A percentile compares a stretch with the other conserved stretches of the same genome.
phyloP scores from a whole-genome alignment of 2,797 vertebrate genomes.

The Buphagus erythrorhynchus region DNA sequence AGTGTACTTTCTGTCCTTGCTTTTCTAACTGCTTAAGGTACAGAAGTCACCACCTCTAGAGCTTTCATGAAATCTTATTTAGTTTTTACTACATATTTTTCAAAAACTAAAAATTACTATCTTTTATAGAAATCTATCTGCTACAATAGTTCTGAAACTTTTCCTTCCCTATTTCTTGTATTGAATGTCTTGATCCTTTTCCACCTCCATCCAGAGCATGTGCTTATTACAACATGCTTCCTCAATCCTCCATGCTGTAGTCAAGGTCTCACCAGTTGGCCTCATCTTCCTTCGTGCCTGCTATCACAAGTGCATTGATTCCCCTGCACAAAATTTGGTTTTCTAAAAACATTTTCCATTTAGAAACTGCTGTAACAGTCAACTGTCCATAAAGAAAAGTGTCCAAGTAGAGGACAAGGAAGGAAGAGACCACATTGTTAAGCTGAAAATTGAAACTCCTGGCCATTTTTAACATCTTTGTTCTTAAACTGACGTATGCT shows the following conservation, averaged over 20 bases:
- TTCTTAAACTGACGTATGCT: background rate
- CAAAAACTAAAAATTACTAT: background rate
- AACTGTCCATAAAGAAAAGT: background rate
- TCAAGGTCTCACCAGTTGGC: background rate
- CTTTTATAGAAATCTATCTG: background rate
- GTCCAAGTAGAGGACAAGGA: background rate
- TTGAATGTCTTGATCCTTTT: background rate
- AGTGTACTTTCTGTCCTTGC: background rate
- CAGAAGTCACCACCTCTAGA: background rate
- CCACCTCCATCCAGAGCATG: fast-evolving
- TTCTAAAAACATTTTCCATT: background rate
- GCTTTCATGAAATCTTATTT: background rate
- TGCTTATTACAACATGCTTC: background rate
- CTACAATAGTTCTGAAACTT: background rate
- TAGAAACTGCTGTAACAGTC: background rate
- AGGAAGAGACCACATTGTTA: background rate
- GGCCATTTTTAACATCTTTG: background rate
- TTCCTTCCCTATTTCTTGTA: background rate
- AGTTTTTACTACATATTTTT: background rate
- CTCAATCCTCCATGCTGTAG: background rate
- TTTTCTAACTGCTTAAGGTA: background rate
- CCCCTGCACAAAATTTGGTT: background rate
- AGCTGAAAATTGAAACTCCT: background rate
- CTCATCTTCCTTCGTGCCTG: fast-evolving
- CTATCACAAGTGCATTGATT: background rate